A percentile compares a stretch with the other conserved stretches of the same genome.
Evolutionary conservation across 2,113 vertebrate genomes (phyloP).

Genomic region (Laticauda colubrina): DNA sequence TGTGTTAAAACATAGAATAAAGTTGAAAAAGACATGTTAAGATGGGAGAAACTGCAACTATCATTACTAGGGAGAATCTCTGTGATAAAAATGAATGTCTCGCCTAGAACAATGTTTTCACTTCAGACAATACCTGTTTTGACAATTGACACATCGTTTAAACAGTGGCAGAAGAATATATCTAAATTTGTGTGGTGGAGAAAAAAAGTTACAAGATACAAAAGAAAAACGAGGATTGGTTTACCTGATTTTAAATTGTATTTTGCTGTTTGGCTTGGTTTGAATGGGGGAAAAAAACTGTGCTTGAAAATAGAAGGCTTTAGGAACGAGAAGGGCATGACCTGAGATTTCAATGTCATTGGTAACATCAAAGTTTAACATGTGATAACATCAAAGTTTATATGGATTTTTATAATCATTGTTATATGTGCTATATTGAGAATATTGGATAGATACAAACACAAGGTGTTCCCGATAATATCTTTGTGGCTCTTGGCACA

Average conservation of each 20-base stretch:
- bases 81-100: neutral
- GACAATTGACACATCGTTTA: neutral
- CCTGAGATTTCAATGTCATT: neutral
- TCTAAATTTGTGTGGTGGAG: neutral
- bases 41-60: neutral
- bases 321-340: neutral
- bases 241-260: neutral
- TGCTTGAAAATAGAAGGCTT: neutral
- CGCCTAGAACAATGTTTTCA: neutral
- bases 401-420: neutral
- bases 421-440: neutral
- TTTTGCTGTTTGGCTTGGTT: neutral
- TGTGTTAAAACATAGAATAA: neutral
- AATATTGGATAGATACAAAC: neutral
- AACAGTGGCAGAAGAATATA: neutral
- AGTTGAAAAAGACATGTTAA: neutral
- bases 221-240: neutral
- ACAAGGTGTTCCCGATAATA: neutral
- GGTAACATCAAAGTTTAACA: neutral
- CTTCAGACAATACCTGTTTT: neutral
- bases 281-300: neutral
- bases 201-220: neutral
- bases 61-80: neutral
- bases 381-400: neutral
- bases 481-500: neutral